These are phyloP conservation scores for Panulirus ornatus DNA, from an alignment of 1,140 invertebrate species.

Conservation along the genomic window DNA sequence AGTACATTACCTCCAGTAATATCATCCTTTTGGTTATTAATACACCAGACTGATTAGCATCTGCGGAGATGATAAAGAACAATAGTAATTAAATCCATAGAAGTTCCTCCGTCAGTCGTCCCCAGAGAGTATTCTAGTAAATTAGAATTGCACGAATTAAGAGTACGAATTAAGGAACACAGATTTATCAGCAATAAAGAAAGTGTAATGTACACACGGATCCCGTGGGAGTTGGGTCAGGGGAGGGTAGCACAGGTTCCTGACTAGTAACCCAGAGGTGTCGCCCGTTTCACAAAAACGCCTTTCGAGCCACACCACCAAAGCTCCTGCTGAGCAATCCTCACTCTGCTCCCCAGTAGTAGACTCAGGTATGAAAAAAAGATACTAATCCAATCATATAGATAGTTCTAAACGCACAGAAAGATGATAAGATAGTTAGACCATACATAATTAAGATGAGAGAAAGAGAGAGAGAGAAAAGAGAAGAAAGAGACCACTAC, in stretches of 20 bases:
- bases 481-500: too few species aligned
- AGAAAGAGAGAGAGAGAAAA: too few species aligned
- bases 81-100: conserved; percentile 53
- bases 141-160: conserved; percentile 68
- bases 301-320: too few species aligned
- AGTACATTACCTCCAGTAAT: too few species aligned
- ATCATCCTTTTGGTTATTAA: background rate
- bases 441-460: too few species aligned
- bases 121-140: conserved; percentile 60
- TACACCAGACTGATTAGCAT: conserved; percentile 39
- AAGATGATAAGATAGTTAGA: too few species aligned
- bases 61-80: conserved; percentile 36
- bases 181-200: conserved; percentile 74
- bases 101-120: conserved; percentile 12
- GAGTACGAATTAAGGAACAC: conserved; percentile 72
- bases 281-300: too few species aligned
- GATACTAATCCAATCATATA: too few species aligned
- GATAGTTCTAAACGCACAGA: too few species aligned
- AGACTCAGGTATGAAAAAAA: too few species aligned
- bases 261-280: background rate
- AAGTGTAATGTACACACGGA: conserved; percentile 57
- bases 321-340: too few species aligned
- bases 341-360: too few species aligned
- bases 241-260: background rate
- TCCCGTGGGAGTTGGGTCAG: conserved; percentile 45